Evolutionary conservation across 2,888 invertebrate species (phyloP).

Genomic region (Aporophyla lueneburgensis): DNA sequence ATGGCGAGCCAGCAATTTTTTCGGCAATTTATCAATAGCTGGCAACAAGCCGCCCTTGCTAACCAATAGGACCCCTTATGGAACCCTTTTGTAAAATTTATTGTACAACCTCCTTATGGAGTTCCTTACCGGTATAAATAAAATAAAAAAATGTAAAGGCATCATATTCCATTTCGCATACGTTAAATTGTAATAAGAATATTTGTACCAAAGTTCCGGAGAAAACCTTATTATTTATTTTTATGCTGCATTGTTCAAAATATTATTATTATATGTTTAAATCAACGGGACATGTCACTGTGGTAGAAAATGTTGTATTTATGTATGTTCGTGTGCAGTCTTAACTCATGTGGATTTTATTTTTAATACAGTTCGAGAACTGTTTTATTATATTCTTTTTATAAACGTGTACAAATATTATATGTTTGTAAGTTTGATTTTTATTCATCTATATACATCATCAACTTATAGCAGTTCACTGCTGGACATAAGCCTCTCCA

Average conservation of each 20-base stretch:
- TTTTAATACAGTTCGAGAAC: neutral
- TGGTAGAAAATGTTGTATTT: neutral
- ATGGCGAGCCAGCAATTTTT: slow-evolving; percentile 52
- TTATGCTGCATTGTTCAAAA: slow-evolving; percentile 11
- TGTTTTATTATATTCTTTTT: neutral
- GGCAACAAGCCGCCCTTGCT: slow-evolving; percentile 67
- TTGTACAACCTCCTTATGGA: slow-evolving; percentile 69
- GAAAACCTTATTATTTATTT: slow-evolving; percentile 36
- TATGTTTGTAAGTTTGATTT: neutral
- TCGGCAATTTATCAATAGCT: slow-evolving; percentile 67
- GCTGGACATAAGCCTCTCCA: too few species aligned
- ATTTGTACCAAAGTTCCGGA: slow-evolving; percentile 46
- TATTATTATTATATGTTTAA: neutral
- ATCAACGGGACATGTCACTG: slow-evolving; percentile 1
- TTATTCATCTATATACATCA: too few species aligned
- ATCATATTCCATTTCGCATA: slow-evolving; percentile 66
- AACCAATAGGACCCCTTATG: slow-evolving; percentile 71
- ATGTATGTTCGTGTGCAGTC: neutral
- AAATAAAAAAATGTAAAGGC: slow-evolving; percentile 66
- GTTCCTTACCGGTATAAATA: slow-evolving; percentile 66
- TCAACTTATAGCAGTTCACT: too few species aligned
- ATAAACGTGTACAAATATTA: neutral
- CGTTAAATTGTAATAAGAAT: slow-evolving; percentile 54
- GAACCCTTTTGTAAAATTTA: slow-evolving; percentile 75
- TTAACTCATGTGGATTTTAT: neutral